These are phyloP conservation scores for Lasiurus cinereus DNA, from an alignment of 2,113 vertebrate species.

Conservation along the genomic window DNA sequence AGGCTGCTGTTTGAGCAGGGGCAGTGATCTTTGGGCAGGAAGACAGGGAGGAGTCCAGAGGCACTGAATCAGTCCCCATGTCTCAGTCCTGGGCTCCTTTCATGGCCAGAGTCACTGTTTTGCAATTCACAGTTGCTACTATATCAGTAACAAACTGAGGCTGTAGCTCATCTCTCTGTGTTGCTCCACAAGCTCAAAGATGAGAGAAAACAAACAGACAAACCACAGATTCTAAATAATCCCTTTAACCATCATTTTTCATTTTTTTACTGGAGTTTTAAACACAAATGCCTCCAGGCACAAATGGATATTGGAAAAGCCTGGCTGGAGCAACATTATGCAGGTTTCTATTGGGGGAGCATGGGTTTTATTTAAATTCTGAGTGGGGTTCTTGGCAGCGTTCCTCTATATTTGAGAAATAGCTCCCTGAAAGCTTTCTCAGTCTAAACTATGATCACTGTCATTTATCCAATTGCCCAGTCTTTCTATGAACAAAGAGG, in stretches of 20 bases:
- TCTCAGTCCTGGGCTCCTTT: not conserved
- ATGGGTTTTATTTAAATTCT: conserved; percentile 57
- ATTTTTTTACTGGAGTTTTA: not conserved
- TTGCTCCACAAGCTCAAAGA: not conserved
- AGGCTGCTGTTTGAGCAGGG: no score
- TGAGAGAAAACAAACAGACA: conserved; percentile 12
- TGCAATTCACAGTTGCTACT: conserved; percentile 2
- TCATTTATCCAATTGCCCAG: not conserved
- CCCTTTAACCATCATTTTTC: not conserved
- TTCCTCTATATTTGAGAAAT: not conserved
- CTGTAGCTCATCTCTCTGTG: not conserved
- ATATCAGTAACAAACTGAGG: conserved; percentile 14
- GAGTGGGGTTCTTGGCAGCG: not conserved
- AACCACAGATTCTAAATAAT: conserved; percentile 61
- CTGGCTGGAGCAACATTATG: not conserved
- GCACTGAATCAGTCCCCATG: not conserved
- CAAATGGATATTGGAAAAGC: not conserved
- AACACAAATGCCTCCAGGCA: conserved; percentile 1
- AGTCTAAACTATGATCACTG: not conserved
- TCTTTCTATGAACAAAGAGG: not conserved
- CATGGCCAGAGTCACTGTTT: not conserved
- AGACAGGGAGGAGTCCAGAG: not conserved
- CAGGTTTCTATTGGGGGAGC: not conserved
- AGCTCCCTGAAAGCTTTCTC: not conserved
- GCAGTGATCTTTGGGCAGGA: not conserved